phyloP scores from a whole-genome alignment of 2,888 invertebrate species.

The Cryptophagus acutangulus region DNA sequence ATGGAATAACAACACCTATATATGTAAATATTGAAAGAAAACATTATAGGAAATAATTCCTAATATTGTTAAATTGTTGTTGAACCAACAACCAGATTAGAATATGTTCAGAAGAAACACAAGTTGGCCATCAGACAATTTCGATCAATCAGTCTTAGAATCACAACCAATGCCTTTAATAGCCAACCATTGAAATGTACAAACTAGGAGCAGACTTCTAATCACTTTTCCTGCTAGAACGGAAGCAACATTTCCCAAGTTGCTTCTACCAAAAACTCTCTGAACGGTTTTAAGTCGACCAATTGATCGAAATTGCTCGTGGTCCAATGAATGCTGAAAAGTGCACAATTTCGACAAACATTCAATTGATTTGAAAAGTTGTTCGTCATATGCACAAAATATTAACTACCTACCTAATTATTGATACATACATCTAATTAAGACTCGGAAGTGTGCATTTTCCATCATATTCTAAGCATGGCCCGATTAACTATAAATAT shows the following conservation, averaged over 20 bases:
- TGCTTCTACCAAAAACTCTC: slow-evolving; percentile 25
- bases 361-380: slow-evolving; percentile 7
- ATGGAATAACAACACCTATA: slow-evolving; percentile 15
- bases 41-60: slow-evolving; percentile 15
- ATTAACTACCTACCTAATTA: not conserved
- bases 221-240: slow-evolving; percentile 7
- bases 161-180: slow-evolving; percentile 3
- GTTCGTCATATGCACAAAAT: slow-evolving; percentile 29
- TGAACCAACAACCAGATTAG: slow-evolving; percentile 26
- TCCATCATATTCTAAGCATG: slow-evolving; percentile 33
- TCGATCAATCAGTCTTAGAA: slow-evolving; percentile 17
- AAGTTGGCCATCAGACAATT: slow-evolving; percentile 15
- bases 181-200: slow-evolving; percentile 6
- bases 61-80: slow-evolving; percentile 23
- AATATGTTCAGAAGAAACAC: slow-evolving; percentile 26
- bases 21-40: slow-evolving; percentile 13
- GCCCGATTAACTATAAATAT: slow-evolving; percentile 37
- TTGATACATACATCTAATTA: slow-evolving; percentile 5
- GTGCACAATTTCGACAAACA: slow-evolving; percentile 26
- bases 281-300: slow-evolving; percentile 12
- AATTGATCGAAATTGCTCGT: slow-evolving; percentile 23
- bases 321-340: slow-evolving; percentile 29
- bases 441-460: slow-evolving; percentile 31
- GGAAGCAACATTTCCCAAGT: slow-evolving; percentile 34
- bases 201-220: slow-evolving; percentile 1